phyloP scores from a whole-genome alignment of 53 echinoderm and acorn worm genomes.

The Pentamera pediparva region DNA sequence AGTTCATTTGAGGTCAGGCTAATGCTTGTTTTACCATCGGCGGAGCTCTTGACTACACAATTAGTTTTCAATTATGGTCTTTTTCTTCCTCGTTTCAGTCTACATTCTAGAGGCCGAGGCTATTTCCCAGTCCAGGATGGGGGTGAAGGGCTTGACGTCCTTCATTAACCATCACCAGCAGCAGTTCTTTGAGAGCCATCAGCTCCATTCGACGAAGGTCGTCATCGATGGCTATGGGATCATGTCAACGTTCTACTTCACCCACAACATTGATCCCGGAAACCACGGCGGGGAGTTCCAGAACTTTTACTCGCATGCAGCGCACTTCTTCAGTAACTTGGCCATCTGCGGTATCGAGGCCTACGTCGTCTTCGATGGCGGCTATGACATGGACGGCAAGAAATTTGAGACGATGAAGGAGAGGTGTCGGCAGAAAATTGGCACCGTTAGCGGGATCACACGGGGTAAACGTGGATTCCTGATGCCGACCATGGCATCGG shows the following conservation, averaged over 20 bases:
- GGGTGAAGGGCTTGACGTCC: constrained; percentile 72
- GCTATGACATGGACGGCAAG: constrained; percentile 69
- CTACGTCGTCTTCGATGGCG: constrained; percentile 81
- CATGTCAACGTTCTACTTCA: constrained; percentile 36
- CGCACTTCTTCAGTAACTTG: constrained; percentile 53
- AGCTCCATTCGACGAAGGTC: constrained; percentile 54
- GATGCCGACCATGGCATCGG: constrained; percentile 35
- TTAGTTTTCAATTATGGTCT: too few species aligned
- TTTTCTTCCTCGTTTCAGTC: too few species aligned
- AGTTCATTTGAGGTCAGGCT: too few species aligned
- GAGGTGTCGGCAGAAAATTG: constrained; percentile 45
- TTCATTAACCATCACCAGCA: constrained; percentile 56
- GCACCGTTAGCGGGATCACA: constrained; percentile 26
- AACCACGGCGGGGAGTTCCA: constrained; percentile 83
- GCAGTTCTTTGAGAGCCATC: constrained; percentile 29
- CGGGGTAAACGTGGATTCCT: constrained; percentile 34
- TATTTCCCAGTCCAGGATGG: constrained; percentile 76
- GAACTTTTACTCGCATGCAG: constrained; percentile 42
- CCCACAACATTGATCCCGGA: constrained; percentile 46
- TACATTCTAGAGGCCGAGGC: too few species aligned
- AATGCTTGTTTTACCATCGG: too few species aligned
- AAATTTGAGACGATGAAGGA: constrained; percentile 58
- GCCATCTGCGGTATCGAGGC: constrained; percentile 50
- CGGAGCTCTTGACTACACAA: too few species aligned
- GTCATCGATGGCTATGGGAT: constrained; percentile 80